These are phyloP conservation scores for Eupithecia exiguata DNA, from an alignment of 2,888 invertebrate species.

Conservation along the genomic window DNA sequence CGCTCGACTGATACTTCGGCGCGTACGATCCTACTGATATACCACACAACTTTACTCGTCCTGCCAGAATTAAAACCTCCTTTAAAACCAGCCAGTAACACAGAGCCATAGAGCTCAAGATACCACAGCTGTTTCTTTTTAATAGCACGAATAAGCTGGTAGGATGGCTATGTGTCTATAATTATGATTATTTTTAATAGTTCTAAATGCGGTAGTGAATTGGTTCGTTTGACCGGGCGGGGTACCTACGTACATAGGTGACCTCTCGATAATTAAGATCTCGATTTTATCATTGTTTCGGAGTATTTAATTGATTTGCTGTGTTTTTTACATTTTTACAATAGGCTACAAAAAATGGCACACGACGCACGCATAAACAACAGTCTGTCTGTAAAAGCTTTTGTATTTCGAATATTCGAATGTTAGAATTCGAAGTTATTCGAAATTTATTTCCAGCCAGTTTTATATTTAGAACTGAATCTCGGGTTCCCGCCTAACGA, in stretches of 20 bases:
- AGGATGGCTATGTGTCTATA: constrained; percentile 45
- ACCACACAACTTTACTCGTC: constrained; percentile 61
- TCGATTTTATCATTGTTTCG: constrained; percentile 29
- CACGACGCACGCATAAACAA: not conserved
- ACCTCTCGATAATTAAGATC: constrained; percentile 45
- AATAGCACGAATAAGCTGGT: constrained; percentile 45
- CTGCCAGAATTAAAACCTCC: constrained; percentile 50
- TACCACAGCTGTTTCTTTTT: constrained; percentile 19
- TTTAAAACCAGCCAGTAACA: constrained; percentile 47
- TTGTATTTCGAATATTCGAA: constrained; percentile 3
- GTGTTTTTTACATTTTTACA: not conserved
- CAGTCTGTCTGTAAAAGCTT: not conserved
- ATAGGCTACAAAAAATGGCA: not conserved
- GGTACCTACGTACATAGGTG: constrained; percentile 41
- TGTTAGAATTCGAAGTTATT: constrained; percentile 10
- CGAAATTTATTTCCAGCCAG: constrained; percentile 9
- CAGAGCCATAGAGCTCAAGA: constrained; percentile 40
- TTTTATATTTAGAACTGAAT: constrained; percentile 43
- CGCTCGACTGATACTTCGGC: constrained; percentile 63
- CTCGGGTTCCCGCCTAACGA: constrained; percentile 40
- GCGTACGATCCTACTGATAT: constrained; percentile 62
- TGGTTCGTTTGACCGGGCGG: constrained; percentile 43
- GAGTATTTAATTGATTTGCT: constrained; percentile 25
- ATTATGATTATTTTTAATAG: constrained; percentile 55
- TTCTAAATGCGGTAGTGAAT: constrained; percentile 53